These are phyloP conservation scores for Gerosis bhagava DNA, from an alignment of 2,888 invertebrate genomes.

Conservation along the genomic window DNA sequence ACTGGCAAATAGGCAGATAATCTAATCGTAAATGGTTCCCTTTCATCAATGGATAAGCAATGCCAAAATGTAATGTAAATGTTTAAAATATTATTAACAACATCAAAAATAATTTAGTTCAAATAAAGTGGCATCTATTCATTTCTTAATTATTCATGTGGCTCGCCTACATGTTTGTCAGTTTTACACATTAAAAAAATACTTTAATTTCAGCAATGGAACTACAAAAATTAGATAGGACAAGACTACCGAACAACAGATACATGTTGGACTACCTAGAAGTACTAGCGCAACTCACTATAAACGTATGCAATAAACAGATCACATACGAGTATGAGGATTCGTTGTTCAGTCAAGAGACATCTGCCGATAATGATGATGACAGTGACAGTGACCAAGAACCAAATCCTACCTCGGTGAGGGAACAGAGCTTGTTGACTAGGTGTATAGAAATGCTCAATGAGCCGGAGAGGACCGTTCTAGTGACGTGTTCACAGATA, in stretches of 20 bases:
- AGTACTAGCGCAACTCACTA: constrained; percentile 67
- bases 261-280: constrained; percentile 65
- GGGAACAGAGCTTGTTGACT: constrained; percentile 72
- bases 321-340: constrained; percentile 69
- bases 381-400: constrained; percentile 83
- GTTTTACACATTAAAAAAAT: too few species aligned
- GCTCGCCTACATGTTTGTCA: too few species aligned
- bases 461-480: constrained; percentile 71
- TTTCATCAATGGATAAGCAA: too few species aligned
- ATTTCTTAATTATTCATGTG: too few species aligned
- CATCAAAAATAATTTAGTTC: too few species aligned
- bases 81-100: too few species aligned
- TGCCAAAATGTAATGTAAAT: too few species aligned
- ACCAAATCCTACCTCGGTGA: constrained; percentile 67
- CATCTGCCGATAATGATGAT: constrained; percentile 77
- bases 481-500: constrained; percentile 72
- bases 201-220: constrained; percentile 61
- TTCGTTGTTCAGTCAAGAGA: constrained; percentile 70
- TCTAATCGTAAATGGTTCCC: too few species aligned
- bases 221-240: constrained; percentile 73
- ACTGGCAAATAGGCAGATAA: too few species aligned
- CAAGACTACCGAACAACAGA: constrained; percentile 81
- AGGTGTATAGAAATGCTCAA: constrained; percentile 86
- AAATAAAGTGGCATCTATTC: too few species aligned
- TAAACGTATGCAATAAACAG: constrained; percentile 70